These are phyloP conservation scores for Hypomecis punctinalis DNA, from an alignment of 2,888 invertebrate genomes.

Conservation along the genomic window DNA sequence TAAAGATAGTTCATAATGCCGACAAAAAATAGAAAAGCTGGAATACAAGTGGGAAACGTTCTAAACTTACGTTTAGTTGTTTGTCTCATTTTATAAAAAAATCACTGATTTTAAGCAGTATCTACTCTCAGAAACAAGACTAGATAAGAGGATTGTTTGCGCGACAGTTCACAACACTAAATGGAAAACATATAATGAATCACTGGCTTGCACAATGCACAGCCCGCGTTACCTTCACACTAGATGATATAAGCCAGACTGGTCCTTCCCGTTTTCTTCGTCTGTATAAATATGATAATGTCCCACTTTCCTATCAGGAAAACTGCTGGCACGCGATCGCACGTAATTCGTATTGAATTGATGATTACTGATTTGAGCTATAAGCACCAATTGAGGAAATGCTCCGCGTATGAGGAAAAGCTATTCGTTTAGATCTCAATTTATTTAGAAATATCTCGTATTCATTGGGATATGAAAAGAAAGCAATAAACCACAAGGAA, in stretches of 20 bases:
- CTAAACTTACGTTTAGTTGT: conserved; percentile 7
- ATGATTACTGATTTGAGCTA: conserved; percentile 59
- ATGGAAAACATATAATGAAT: conserved; percentile 19
- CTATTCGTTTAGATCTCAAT: conserved; percentile 3
- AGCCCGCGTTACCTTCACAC: conserved; percentile 26
- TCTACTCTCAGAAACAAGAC: conserved; percentile 37
- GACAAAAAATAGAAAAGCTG: background rate
- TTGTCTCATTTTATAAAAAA: background rate
- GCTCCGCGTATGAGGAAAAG: conserved; percentile 28
- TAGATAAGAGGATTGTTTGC: conserved; percentile 35
- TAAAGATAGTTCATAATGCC: background rate
- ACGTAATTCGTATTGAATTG: conserved; percentile 54
- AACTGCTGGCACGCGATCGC: conserved; percentile 62
- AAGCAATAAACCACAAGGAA: background rate
- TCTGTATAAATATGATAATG: conserved; percentile 76
- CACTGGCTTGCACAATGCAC: conserved; percentile 9
- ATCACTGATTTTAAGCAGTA: conserved; percentile 28
- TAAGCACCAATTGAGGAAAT: conserved; percentile 43
- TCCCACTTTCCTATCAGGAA: conserved; percentile 77
- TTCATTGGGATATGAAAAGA: conserved; percentile 1
- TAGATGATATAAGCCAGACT: conserved; percentile 40
- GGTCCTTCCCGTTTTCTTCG: conserved; percentile 40
- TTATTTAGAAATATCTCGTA: background rate
- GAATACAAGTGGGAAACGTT: background rate
- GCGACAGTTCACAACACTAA: conserved; percentile 26